phyloP scores from a whole-genome alignment of 2,113 vertebrate genomes.

The Heterocephalus glaber region DNA sequence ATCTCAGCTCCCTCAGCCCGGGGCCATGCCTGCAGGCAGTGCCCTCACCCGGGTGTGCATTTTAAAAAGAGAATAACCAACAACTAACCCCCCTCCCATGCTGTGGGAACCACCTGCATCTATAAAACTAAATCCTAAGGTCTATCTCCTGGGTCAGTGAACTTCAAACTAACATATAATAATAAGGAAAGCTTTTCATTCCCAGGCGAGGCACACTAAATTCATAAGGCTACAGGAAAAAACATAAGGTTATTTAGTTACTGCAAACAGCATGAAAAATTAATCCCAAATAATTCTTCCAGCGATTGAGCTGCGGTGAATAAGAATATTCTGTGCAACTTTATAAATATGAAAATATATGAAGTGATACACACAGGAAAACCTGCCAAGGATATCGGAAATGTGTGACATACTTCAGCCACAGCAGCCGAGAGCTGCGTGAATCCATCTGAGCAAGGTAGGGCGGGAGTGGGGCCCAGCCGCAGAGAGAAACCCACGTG shows the following conservation, averaged over 20 bases:
- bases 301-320: background rate
- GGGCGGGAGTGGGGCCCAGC: background rate
- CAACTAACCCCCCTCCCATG: no score
- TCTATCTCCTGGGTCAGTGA: background rate
- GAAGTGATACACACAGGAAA: background rate
- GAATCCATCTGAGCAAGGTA: background rate
- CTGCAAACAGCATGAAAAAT: conserved; percentile 24
- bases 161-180: background rate
- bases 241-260: background rate
- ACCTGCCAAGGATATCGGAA: background rate
- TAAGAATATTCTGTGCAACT: background rate
- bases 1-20: background rate
- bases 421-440: background rate
- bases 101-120: background rate
- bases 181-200: background rate
- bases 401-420: conserved; percentile 29
- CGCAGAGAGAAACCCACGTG: background rate
- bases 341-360: conserved; percentile 8
- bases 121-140: background rate
- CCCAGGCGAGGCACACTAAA: background rate
- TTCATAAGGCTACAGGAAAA: background rate
- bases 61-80: background rate
- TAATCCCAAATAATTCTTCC: background rate
- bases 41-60: background rate
- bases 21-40: background rate